Evolutionary conservation across 2,888 invertebrate species (phyloP).

Genomic region (Microctonus hyperodae): DNA sequence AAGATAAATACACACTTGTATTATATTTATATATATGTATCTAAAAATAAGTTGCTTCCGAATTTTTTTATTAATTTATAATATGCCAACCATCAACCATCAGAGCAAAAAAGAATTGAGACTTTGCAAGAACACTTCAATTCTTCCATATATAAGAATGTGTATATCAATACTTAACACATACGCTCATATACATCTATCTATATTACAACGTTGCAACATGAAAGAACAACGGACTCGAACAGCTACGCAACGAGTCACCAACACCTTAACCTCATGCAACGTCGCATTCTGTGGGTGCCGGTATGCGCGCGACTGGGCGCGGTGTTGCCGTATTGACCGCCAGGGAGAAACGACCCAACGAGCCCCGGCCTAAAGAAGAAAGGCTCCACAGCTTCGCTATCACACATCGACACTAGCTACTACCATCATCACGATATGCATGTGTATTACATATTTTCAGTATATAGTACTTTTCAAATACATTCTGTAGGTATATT

Average conservation of each 20-base stretch:
- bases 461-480: background rate
- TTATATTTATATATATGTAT: too few relatives aligned
- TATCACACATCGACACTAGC: background rate
- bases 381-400: constrained; percentile 12
- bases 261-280: constrained; percentile 29
- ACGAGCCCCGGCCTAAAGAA: constrained; percentile 30
- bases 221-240: constrained; percentile 1
- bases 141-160: constrained; percentile 24
- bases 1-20: too few relatives aligned
- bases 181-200: too few relatives aligned
- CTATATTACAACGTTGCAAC: constrained; percentile 43
- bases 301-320: constrained; percentile 52
- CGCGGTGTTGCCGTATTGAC: constrained; percentile 63
- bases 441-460: constrained; percentile 5
- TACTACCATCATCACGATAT: background rate
- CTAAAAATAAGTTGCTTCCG: too few relatives aligned
- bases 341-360: constrained; percentile 38
- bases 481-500: background rate
- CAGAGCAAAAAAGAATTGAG: background rate
- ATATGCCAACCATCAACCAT: too few relatives aligned
- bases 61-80: too few relatives aligned
- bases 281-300: constrained; percentile 37
- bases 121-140: constrained; percentile 36
- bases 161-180: too few relatives aligned
- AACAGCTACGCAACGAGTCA: constrained; percentile 14